Evolutionary conservation across 1,140 invertebrate genomes (phyloP).

Genomic region (Euura saliciscinereae): DNA sequence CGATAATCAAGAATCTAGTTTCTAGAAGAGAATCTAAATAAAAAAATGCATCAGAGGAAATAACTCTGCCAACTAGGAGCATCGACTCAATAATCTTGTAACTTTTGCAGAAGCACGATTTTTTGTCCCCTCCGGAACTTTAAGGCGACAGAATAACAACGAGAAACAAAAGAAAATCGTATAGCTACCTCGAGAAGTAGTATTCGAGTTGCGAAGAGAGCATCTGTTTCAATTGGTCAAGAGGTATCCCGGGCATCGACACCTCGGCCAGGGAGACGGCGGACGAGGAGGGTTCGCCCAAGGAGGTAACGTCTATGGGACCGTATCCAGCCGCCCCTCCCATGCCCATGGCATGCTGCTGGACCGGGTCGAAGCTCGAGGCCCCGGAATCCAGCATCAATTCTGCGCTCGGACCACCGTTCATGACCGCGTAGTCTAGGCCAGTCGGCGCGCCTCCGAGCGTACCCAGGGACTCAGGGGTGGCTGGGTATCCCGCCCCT

Average conservation of each 20-base stretch:
- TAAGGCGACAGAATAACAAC: neutral
- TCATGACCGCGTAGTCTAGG: constrained; percentile 60
- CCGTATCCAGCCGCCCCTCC: constrained; percentile 53
- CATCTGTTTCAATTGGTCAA: constrained; percentile 79
- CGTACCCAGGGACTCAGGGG: constrained; percentile 60
- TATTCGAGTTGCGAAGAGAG: constrained; percentile 86
- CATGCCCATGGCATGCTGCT: constrained; percentile 53
- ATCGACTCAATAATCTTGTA: neutral
- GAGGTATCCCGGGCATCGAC: constrained; percentile 56
- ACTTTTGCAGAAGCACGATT: neutral
- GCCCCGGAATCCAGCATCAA: constrained; percentile 54
- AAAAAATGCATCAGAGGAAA: too few species aligned
- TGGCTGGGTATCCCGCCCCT: constrained; percentile 68
- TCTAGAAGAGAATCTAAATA: too few species aligned
- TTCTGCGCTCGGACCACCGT: constrained; percentile 54
- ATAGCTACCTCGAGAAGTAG: constrained; percentile 81
- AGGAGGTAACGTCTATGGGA: constrained; percentile 50
- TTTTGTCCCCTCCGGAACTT: neutral
- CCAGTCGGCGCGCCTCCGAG: constrained; percentile 47
- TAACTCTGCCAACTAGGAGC: too few species aligned
- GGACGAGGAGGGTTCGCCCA: constrained; percentile 48
- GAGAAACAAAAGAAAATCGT: neutral
- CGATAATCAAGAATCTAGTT: too few species aligned
- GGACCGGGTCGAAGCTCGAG: constrained; percentile 47
- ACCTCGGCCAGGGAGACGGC: constrained; percentile 52